Evolutionary conservation across 1,140 invertebrate genomes (phyloP).

Genomic region (Drosophila tani): DNA sequence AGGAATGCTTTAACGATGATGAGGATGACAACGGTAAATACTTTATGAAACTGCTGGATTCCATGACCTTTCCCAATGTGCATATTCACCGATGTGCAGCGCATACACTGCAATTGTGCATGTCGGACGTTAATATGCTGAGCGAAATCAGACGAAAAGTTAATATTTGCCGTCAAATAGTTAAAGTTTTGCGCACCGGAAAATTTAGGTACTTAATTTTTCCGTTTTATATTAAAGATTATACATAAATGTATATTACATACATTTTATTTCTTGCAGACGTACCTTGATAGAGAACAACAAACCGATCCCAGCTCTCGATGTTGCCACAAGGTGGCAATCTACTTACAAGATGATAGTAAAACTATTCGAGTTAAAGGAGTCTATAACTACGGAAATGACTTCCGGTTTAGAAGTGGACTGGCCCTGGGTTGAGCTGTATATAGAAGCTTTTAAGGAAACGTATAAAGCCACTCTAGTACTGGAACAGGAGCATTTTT

Average conservation of each 20-base stretch:
- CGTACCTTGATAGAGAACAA: slow-evolving; percentile 24
- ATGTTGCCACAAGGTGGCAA: slow-evolving; percentile 18
- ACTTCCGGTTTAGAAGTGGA: slow-evolving; percentile 1
- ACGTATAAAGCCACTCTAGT: slow-evolving; percentile 7
- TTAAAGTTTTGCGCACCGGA: slow-evolving; percentile 11
- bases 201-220: slow-evolving; percentile 6
- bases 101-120: slow-evolving; percentile 28
- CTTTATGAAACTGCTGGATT: slow-evolving; percentile 20
- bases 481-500: slow-evolving; percentile 6
- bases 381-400: not conserved
- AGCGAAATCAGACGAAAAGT: slow-evolving; percentile 17
- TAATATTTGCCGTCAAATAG: slow-evolving; percentile 12
- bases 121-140: slow-evolving; percentile 19
- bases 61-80: slow-evolving; percentile 17
- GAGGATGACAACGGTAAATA: slow-evolving; percentile 24
- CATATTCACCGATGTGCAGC: slow-evolving; percentile 22
- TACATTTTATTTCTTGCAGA: slow-evolving; percentile 12
- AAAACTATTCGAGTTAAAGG: too few relatives aligned
- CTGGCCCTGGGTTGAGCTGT: slow-evolving; percentile 15
- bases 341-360: slow-evolving; percentile 14
- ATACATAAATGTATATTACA: too few relatives aligned
- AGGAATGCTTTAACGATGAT: slow-evolving; percentile 5
- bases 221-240: not conserved
- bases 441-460: slow-evolving; percentile 11
- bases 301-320: slow-evolving; percentile 18